A percentile compares a stretch with the other conserved stretches of the same genome.
Evolutionary conservation across 1,140 invertebrate genomes (phyloP).

Genomic region (Argopecten irradians): DNA sequence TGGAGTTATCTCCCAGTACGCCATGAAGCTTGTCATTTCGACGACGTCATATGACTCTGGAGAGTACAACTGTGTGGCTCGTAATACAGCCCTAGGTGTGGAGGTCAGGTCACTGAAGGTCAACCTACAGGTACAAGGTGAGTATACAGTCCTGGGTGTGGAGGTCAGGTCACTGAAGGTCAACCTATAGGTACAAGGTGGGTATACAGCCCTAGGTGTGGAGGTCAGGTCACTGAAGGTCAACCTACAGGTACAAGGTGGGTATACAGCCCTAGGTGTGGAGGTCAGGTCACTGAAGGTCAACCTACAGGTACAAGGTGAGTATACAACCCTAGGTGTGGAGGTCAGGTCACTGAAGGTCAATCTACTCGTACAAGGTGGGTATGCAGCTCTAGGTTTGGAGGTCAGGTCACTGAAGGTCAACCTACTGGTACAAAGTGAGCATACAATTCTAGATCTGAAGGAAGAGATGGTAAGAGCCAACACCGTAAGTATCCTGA

Average conservation of each 20-base stretch:
- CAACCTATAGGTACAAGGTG: slow-evolving; percentile 36
- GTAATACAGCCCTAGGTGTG: slow-evolving; percentile 33
- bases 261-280: slow-evolving; percentile 8
- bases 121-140: slow-evolving; percentile 37
- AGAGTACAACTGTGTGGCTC: slow-evolving; percentile 45
- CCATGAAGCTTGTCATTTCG: slow-evolving; percentile 47
- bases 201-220: slow-evolving; percentile 13
- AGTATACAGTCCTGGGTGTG: slow-evolving; percentile 22
- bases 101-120: slow-evolving; percentile 40
- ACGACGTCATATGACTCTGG: slow-evolving; percentile 36
- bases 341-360: too few species aligned
- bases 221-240: slow-evolving; percentile 36
- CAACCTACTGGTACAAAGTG: too few species aligned
- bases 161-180: slow-evolving; percentile 35
- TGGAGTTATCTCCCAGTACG: slow-evolving; percentile 38
- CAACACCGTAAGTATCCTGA: too few species aligned
- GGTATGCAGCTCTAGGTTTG: too few species aligned
- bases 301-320: slow-evolving; percentile 36
- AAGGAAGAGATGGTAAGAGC: too few species aligned
- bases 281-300: slow-evolving; percentile 35
- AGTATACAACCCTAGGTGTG: background rate
- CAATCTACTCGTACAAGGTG: too few species aligned
- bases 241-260: slow-evolving; percentile 36
- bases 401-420: too few species aligned
- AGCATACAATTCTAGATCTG: too few species aligned